A percentile compares a stretch with the other conserved stretches of the same genome.
These are phyloP conservation scores for Sander lucioperca DNA, from an alignment of 2,113 vertebrate species.

Conservation along the genomic window DNA sequence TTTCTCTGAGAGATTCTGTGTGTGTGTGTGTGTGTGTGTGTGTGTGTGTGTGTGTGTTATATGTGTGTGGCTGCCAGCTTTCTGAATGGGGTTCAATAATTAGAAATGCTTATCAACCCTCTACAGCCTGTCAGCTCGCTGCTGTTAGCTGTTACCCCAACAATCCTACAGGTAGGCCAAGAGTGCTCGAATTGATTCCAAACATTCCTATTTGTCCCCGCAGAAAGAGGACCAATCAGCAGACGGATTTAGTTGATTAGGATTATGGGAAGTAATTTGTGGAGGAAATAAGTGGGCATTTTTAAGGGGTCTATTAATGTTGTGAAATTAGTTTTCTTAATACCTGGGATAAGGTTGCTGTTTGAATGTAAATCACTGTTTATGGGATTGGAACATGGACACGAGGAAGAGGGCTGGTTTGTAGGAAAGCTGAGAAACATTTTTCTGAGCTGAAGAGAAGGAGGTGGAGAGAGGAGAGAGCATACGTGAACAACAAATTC, in stretches of 20 bases:
- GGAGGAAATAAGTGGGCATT: slow-evolving; percentile 43
- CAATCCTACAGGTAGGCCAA: slow-evolving; percentile 74
- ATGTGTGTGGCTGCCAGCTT: slow-evolving; percentile 36
- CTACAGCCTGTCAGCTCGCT: slow-evolving; percentile 71
- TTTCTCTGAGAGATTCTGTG: slow-evolving; percentile 32
- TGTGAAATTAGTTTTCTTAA: slow-evolving; percentile 65
- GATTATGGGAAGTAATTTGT: slow-evolving; percentile 69
- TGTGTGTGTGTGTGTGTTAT: slow-evolving; percentile 36
- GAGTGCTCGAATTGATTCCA: slow-evolving; percentile 55
- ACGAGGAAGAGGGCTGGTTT: slow-evolving; percentile 2
- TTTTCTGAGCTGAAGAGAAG: slow-evolving; percentile 5
- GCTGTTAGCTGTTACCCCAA: slow-evolving; percentile 66
- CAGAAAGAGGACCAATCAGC: slow-evolving; percentile 55
- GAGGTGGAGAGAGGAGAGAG: slow-evolving; percentile 3
- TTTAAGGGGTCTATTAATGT: slow-evolving; percentile 47
- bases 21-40: slow-evolving; percentile 18
- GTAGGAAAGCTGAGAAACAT: slow-evolving; percentile 5
- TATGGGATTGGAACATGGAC: slow-evolving; percentile 16
- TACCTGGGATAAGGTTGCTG: slow-evolving; percentile 56
- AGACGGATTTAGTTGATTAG: slow-evolving; percentile 67
- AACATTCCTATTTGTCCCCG: slow-evolving; percentile 58
- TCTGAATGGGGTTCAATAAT: slow-evolving; percentile 73
- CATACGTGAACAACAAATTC: slow-evolving; percentile 2
- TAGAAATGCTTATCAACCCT: slow-evolving; percentile 81
- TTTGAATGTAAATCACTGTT: slow-evolving; percentile 67